Evolutionary conservation across 2,888 invertebrate genomes (phyloP).

Genomic region (Lapara coniferarum): DNA sequence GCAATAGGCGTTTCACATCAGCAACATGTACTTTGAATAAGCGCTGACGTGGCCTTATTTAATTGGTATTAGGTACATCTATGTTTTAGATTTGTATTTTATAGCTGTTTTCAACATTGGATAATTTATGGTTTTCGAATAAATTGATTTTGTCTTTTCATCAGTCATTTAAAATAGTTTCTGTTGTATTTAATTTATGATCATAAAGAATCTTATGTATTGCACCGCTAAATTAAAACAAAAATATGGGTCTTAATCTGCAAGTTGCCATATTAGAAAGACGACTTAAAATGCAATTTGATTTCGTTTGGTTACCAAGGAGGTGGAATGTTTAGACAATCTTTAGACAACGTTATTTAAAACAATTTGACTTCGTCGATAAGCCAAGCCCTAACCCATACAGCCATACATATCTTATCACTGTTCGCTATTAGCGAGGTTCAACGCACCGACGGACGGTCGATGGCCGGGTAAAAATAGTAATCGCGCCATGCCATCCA

Average conservation of each 20-base stretch:
- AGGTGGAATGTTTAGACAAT: neutral
- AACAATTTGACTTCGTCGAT: constrained; percentile 19
- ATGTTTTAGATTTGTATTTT: neutral
- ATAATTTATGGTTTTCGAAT: neutral
- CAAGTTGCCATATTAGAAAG: neutral
- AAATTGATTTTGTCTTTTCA: neutral
- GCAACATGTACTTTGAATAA: constrained; percentile 33
- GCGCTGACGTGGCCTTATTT: constrained; percentile 3
- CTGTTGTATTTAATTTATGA: too few species aligned
- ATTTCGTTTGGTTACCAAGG: neutral
- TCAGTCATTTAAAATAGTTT: too few species aligned
- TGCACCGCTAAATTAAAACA: neutral
- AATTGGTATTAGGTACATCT: neutral
- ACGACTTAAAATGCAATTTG: neutral
- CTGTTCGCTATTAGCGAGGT: constrained; percentile 38
- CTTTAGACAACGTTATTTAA: neutral
- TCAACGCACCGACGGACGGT: constrained; percentile 61
- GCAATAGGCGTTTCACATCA: constrained; percentile 67
- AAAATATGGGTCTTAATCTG: neutral
- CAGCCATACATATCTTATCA: constrained; percentile 23
- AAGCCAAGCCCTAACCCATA: constrained; percentile 7
- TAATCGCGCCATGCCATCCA: constrained; percentile 56
- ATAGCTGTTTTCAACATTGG: too few species aligned
- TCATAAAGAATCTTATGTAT: neutral
- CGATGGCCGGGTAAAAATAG: constrained; percentile 70